Evolutionary conservation across 2,888 invertebrate genomes (phyloP).

Genomic region (Drosophila nigricruria): DNA sequence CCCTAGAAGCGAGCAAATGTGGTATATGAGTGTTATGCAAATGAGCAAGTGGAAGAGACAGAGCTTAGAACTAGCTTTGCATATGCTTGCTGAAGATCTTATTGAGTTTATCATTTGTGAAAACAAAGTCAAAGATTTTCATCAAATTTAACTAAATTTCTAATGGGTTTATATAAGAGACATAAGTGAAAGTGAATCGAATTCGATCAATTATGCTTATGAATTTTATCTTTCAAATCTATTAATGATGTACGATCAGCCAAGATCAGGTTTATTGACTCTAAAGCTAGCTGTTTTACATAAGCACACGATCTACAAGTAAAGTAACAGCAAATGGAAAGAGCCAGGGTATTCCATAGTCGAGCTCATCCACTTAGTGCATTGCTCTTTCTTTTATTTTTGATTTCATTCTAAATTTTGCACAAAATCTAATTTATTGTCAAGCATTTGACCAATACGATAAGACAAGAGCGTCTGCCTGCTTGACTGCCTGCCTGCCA

Average conservation of each 20-base stretch:
- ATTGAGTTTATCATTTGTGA: too few species aligned
- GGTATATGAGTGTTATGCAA: neutral
- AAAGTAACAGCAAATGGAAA: too few species aligned
- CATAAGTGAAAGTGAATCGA: too few species aligned
- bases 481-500: neutral
- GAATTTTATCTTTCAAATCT: too few species aligned
- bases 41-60: neutral
- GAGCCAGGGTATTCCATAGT: neutral
- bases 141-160: too few species aligned
- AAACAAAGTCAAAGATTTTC: too few species aligned
- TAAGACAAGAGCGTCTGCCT: conserved; percentile 55
- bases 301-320: too few species aligned
- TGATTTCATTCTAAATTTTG: conserved; percentile 47
- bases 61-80: neutral
- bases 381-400: conserved; percentile 1
- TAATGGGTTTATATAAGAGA: too few species aligned
- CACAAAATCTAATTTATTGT: conserved; percentile 78
- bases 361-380: neutral
- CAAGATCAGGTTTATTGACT: too few species aligned
- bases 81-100: neutral
- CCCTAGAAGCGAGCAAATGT: neutral
- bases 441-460: conserved; percentile 67
- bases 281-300: too few species aligned
- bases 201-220: too few species aligned
- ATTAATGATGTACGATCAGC: neutral